Evolutionary conservation across 2,113 vertebrate genomes (phyloP).

Genomic region (Tragelaphus buxtoni): DNA sequence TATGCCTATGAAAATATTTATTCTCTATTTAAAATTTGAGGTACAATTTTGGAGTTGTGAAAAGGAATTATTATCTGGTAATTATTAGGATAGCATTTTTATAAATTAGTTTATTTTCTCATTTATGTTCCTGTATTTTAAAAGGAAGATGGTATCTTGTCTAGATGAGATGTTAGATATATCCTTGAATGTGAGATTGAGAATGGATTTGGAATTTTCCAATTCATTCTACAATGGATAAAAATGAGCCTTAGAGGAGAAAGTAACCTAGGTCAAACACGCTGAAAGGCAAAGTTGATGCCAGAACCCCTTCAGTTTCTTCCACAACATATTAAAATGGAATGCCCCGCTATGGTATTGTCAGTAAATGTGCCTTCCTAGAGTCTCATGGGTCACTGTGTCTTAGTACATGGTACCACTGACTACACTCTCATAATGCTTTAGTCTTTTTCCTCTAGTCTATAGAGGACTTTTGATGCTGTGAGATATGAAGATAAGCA

Average conservation of each 20-base stretch:
- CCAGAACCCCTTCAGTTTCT: neutral
- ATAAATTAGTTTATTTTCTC: neutral
- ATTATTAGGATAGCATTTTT: neutral
- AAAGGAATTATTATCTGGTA: constrained; percentile 19
- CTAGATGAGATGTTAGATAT: neutral
- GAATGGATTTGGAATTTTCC: neutral
- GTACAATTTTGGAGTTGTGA: neutral
- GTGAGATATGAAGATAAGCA: neutral
- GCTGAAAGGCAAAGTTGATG: neutral
- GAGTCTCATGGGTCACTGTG: neutral
- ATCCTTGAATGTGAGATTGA: neutral
- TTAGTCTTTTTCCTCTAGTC: neutral
- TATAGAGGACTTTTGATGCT: neutral
- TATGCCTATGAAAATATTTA: neutral
- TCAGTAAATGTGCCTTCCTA: neutral
- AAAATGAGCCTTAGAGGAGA: neutral
- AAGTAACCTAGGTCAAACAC: neutral
- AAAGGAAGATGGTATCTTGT: neutral
- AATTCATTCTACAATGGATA: neutral
- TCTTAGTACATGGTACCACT: neutral
- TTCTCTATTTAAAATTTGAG: neutral
- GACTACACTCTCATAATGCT: neutral
- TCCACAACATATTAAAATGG: neutral
- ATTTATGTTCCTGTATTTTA: neutral
- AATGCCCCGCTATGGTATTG: neutral